A percentile compares a stretch with the other conserved stretches of the same genome.
These are phyloP conservation scores for Agriopis aurantiaria DNA, from an alignment of 2,888 invertebrate species.

Conservation along the genomic window DNA sequence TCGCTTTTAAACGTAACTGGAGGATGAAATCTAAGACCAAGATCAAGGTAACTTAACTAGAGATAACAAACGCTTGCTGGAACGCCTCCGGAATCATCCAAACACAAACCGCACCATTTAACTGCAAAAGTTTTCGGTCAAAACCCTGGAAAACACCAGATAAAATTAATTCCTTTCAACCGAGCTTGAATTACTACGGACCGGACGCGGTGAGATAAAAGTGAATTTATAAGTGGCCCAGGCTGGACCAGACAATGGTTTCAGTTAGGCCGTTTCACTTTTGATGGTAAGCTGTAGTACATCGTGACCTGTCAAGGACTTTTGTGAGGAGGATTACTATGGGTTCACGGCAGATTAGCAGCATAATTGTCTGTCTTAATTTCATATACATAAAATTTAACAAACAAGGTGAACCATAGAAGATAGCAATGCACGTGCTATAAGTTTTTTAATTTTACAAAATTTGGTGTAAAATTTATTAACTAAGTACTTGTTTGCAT, in stretches of 20 bases:
- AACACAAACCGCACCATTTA: conserved; percentile 36
- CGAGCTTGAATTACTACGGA: conserved; percentile 54
- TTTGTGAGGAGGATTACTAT: neutral
- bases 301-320: conserved; percentile 9
- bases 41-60: neutral
- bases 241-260: conserved; percentile 7
- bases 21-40: neutral
- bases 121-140: conserved; percentile 42
- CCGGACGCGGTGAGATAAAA: conserved; percentile 55
- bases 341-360: neutral
- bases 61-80: neutral
- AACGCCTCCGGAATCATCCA: neutral
- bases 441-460: no score
- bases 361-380: neutral
- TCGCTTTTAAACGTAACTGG: neutral
- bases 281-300: neutral
- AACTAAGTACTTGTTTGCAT: no score
- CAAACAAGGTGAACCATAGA: no score
- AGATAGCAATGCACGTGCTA: no score
- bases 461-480: no score
- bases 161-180: conserved; percentile 55
- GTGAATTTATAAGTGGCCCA: conserved; percentile 52
- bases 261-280: conserved; percentile 10
- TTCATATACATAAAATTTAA: no score
- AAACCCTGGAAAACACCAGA: conserved; percentile 47